Conservation (phyloP, 2,888 invertebrate genomes). For the Megastigmus dorsalis region DNA sequence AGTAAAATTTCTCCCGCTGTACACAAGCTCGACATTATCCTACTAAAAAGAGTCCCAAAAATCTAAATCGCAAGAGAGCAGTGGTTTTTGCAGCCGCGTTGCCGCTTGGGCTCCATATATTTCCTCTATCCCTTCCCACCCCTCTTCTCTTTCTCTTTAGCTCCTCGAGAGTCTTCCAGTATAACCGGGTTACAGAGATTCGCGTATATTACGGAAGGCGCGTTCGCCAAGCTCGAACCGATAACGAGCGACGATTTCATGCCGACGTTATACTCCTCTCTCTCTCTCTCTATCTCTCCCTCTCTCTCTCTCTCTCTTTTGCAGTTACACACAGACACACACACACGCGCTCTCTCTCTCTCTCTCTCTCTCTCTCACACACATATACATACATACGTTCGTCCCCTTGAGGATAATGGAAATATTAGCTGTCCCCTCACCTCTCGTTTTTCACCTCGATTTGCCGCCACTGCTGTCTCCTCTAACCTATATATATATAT, state of each 20-base stretch:
- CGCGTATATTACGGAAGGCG: conserved; percentile 12
- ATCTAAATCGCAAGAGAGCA: neutral
- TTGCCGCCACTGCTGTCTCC: neutral
- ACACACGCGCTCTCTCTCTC: neutral
- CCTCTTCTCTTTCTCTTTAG: too few relatives aligned
- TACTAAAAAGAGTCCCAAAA: neutral
- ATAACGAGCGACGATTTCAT: conserved; percentile 62
- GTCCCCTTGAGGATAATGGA: conserved; percentile 56
- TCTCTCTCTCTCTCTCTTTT: too few relatives aligned
- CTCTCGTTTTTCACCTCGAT: conserved; percentile 44
- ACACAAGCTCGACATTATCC: too few relatives aligned
- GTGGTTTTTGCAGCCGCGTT: neutral
- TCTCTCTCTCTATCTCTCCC: neutral
- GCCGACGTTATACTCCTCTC: neutral
- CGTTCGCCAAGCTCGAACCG: conserved; percentile 20
- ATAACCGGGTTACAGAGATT: neutral
- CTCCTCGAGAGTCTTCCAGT: neutral
- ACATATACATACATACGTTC: neutral
- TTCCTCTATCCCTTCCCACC: too few relatives aligned
- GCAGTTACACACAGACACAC: too few relatives aligned
- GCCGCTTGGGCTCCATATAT: conserved; percentile 1
- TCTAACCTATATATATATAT: too few relatives aligned
- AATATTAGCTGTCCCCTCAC: conserved; percentile 52
- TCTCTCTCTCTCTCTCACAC: neutral
- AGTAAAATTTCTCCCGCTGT: too few relatives aligned